Base-by-base conservation (phyloP, 2,113 vertebrate genomes). In the Himantopus leucocephalus region DNA sequence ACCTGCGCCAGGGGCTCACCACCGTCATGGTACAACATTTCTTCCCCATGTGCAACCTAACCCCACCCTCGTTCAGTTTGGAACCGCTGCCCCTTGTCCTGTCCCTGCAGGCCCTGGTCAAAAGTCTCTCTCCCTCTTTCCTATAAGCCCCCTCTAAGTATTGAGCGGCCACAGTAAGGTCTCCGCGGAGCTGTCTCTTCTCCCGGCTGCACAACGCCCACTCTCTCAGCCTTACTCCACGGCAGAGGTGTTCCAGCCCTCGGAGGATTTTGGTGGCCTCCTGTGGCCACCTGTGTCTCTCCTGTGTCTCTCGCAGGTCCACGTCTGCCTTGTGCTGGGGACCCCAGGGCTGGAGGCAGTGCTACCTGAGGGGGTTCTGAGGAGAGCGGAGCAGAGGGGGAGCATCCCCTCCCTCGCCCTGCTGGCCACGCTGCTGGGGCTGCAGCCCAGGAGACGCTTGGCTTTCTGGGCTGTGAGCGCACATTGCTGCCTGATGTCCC, bases 21-120 rank as follows among this genome's bases (percentile, higher is more conserved):
- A 17, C 11, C 74, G 43, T 23, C 52, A 5, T 3, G 0, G 2
- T 29, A 17, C 2, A 34, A 21, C 22, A 32, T 66, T 55, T 30
- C 53, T 56, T 56, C 41, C 56, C 22, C 3, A 3, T 32, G 39
- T 37, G 72, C 30, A n/a, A 6, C 19, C 39, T 50, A 14, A 55
- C 11, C 30, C 67, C 50, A 43, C 24, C 37, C 11, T 30, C 4
- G 4, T 17, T 81, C n/a, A 21, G 1, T 58, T 75, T 58, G 32
- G 68, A 26, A 6, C 41, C 7, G 1, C 9, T 58, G 56, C 27
- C 56, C 52, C 62, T 9, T 63, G 63, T 67, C 30, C 43, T 9
- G 30, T 45, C 10, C 8, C 14, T 47, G 43, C 64, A 47, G 41
- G 14, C 64, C 8, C 43, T 45, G 41, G 20, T 17, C 41, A 34